phyloP scores from a whole-genome alignment of 2,888 invertebrate species.

The Mesorhabditis sp. region DNA sequence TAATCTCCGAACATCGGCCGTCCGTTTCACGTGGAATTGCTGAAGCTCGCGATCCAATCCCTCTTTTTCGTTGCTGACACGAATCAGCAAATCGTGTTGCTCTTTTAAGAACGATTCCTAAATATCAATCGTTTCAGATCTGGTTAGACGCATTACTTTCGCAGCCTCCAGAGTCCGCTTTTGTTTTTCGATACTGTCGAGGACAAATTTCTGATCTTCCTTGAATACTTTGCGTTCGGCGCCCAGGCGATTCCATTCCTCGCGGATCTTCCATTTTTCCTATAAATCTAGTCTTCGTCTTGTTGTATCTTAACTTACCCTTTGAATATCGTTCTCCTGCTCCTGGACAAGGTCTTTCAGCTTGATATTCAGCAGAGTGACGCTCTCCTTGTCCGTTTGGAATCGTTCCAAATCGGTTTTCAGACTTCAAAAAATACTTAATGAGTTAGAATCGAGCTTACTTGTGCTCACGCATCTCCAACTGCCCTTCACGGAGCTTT shows the following conservation, averaged over 20 bases:
- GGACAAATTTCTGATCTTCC: slow-evolving; percentile 33
- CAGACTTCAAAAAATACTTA: slow-evolving; percentile 16
- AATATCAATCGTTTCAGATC: slow-evolving; percentile 8
- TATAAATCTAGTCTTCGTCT: slow-evolving; percentile 11
- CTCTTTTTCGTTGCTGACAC: slow-evolving; percentile 46
- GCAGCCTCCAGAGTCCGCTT: slow-evolving; percentile 18
- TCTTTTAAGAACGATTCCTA: slow-evolving; percentile 39
- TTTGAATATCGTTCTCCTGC: slow-evolving; percentile 29
- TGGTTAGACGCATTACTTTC: slow-evolving; percentile 16
- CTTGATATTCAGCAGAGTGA: slow-evolving; percentile 37
- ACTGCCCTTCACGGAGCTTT: background rate
- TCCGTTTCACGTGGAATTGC: slow-evolving; percentile 30
- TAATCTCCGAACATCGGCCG: slow-evolving; percentile 24
- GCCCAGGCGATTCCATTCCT: slow-evolving; percentile 31
- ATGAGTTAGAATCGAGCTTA: background rate
- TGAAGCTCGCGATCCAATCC: slow-evolving; percentile 28
- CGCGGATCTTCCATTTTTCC: slow-evolving; percentile 37
- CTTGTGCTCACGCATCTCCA: background rate
- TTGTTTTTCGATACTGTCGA: slow-evolving; percentile 25
- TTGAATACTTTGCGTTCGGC: slow-evolving; percentile 33
- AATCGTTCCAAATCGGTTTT: slow-evolving; percentile 20
- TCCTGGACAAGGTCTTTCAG: slow-evolving; percentile 33
- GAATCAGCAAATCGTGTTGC: slow-evolving; percentile 49
- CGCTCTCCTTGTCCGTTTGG: slow-evolving; percentile 36
- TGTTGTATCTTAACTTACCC: slow-evolving; percentile 11